phyloP scores from a whole-genome alignment of 2,888 invertebrate species.

The Abrostola tripartita region DNA sequence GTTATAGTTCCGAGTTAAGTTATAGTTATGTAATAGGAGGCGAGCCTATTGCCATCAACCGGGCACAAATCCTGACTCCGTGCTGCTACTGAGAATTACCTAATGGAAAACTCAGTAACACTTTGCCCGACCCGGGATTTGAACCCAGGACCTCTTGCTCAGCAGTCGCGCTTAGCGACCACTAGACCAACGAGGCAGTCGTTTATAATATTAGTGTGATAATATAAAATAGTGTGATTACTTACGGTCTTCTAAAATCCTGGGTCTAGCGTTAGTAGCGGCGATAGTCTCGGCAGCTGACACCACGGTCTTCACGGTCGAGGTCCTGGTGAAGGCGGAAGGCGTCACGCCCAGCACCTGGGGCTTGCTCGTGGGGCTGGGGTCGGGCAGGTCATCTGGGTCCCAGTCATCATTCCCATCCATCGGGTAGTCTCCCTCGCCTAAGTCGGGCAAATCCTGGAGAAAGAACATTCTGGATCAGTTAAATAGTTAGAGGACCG shows the following conservation, averaged over 20 bases:
- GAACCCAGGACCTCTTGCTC: too few relatives aligned
- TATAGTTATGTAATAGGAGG: too few relatives aligned
- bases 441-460: conserved; percentile 57
- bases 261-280: conserved; percentile 79
- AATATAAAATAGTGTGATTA: too few relatives aligned
- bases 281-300: conserved; percentile 76
- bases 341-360: conserved; percentile 65
- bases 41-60: too few relatives aligned
- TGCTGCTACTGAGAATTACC: too few relatives aligned
- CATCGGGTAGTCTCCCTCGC: conserved; percentile 72
- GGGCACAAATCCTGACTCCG: too few relatives aligned
- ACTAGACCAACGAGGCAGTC: too few relatives aligned
- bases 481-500: neutral
- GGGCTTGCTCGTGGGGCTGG: conserved; percentile 63
- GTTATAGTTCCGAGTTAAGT: too few relatives aligned
- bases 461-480: conserved; percentile 13
- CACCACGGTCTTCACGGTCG: conserved; percentile 61
- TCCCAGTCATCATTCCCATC: conserved; percentile 74
- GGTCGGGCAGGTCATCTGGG: conserved; percentile 63
- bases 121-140: too few relatives aligned
- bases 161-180: too few relatives aligned
- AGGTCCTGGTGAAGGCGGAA: conserved; percentile 70
- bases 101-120: too few relatives aligned
- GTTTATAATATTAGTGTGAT: too few relatives aligned
- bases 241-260: conserved; percentile 78